phyloP scores from a whole-genome alignment of 2,113 vertebrate species.

The Ivindomyrus marchei region DNA sequence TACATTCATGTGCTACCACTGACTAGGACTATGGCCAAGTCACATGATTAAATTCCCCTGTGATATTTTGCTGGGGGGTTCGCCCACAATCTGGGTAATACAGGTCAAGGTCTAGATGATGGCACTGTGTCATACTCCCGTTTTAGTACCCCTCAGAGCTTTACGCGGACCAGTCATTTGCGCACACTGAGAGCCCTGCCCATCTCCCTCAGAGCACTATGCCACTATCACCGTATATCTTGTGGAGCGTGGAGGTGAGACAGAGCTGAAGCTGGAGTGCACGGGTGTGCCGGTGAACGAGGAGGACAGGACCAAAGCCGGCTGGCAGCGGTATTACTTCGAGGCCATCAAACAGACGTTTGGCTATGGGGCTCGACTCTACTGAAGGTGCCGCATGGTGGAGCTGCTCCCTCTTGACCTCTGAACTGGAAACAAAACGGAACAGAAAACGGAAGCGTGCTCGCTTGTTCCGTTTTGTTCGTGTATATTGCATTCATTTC shows the following conservation, averaged over 20 bases:
- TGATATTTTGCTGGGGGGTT: neutral
- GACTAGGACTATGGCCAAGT: neutral
- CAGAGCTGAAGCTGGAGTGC: constrained; percentile 69
- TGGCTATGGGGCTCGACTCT: constrained; percentile 74
- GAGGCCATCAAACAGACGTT: constrained; percentile 87
- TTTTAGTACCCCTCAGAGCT: neutral
- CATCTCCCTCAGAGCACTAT: constrained; percentile 63
- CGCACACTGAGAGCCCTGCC: neutral
- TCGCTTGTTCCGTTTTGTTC: neutral
- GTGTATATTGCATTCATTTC: neutral
- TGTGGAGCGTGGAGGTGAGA: constrained; percentile 66
- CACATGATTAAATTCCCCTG: neutral
- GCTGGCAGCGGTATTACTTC: constrained; percentile 82
- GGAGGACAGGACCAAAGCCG: constrained; percentile 75
- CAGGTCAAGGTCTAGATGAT: neutral
- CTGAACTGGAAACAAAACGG: constrained; percentile 4
- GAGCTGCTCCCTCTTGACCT: neutral
- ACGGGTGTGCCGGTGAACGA: constrained; percentile 69
- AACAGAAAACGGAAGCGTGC: neutral
- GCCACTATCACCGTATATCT: constrained; percentile 71
- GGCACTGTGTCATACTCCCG: neutral
- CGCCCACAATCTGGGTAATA: neutral
- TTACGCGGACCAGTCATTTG: neutral
- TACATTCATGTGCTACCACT: neutral
- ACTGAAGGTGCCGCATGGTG: constrained; percentile 48